A percentile compares a stretch with the other conserved stretches of the same genome.
These are phyloP conservation scores for Calycopis cecrops DNA, from an alignment of 1,140 invertebrate genomes.

Conservation along the genomic window DNA sequence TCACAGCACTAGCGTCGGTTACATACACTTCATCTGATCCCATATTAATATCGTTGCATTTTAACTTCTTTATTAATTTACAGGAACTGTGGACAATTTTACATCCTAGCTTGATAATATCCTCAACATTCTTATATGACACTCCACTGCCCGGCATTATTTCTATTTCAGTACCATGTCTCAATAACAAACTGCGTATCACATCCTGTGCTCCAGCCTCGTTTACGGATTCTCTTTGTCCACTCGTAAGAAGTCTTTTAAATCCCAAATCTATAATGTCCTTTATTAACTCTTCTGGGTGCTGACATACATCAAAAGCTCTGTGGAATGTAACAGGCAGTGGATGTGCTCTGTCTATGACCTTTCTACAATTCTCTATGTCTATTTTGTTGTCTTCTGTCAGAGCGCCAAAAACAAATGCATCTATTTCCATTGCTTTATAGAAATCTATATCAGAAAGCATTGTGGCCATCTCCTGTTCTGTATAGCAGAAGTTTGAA, in stretches of 20 bases:
- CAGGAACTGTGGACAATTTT: conserved; percentile 68
- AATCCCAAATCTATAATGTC: conserved; percentile 86
- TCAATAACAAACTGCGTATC: conserved; percentile 80
- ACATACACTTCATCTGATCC: conserved; percentile 51
- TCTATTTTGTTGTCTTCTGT: conserved; percentile 81
- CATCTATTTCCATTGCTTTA: conserved; percentile 81
- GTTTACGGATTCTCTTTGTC: conserved; percentile 79
- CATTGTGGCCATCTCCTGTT: conserved; percentile 86
- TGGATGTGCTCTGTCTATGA: conserved; percentile 78
- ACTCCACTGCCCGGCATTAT: conserved; percentile 91
- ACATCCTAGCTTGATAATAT: conserved; percentile 77
- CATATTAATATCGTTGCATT: conserved; percentile 42
- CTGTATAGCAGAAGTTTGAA: conserved; percentile 86
- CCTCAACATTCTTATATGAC: conserved; percentile 81
- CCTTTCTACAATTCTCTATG: conserved; percentile 76
- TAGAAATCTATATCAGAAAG: conserved; percentile 80
- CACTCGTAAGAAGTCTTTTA: conserved; percentile 88
- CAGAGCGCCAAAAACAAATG: conserved; percentile 93
- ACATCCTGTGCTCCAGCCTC: conserved; percentile 78
- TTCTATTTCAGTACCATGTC: conserved; percentile 77
- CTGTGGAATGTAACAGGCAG: conserved; percentile 88
- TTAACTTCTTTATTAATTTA: conserved; percentile 38
- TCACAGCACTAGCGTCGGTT: conserved; percentile 41
- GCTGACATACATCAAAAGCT: conserved; percentile 87
- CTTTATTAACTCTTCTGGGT: conserved; percentile 80